Evolutionary conservation across 2,113 vertebrate species (phyloP).

Genomic region (Eurypyga helias): DNA sequence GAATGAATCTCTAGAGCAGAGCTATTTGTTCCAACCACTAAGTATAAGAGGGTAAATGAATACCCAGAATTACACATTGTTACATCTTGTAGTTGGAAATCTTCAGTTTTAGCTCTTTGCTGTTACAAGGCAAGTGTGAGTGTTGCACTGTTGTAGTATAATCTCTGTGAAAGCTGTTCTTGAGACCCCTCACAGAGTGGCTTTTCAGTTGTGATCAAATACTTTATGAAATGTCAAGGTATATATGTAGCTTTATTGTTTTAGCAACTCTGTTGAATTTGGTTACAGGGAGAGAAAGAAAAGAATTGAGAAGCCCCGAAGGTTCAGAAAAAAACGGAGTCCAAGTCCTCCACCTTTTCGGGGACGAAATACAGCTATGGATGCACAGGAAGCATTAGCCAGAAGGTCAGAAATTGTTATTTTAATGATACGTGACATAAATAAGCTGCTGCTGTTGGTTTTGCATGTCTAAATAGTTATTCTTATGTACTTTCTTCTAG

Average conservation of each 20-base stretch:
- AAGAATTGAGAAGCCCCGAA: slow-evolving; percentile 87
- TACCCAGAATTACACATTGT: neutral
- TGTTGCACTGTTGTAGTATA: neutral
- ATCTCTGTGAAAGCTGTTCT: neutral
- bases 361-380: slow-evolving; percentile 96
- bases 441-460: neutral
- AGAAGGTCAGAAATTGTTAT: slow-evolving; percentile 81
- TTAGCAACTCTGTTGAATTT: neutral
- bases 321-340: slow-evolving; percentile 86
- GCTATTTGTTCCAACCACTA: neutral
- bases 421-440: neutral
- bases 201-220: neutral
- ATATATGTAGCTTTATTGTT: neutral
- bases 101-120: neutral
- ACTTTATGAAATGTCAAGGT: neutral
- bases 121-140: neutral
- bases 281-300: slow-evolving; percentile 90
- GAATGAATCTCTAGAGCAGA: neutral
- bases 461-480: neutral
- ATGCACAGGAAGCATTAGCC: slow-evolving; percentile 95
- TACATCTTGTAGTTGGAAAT: neutral
- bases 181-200: neutral
- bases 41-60: neutral
- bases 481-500: slow-evolving; percentile 57
- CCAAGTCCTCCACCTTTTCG: slow-evolving; percentile 88